These are phyloP conservation scores for Muscicapa striata DNA, from an alignment of 2,797 vertebrate species.

Conservation along the genomic window DNA sequence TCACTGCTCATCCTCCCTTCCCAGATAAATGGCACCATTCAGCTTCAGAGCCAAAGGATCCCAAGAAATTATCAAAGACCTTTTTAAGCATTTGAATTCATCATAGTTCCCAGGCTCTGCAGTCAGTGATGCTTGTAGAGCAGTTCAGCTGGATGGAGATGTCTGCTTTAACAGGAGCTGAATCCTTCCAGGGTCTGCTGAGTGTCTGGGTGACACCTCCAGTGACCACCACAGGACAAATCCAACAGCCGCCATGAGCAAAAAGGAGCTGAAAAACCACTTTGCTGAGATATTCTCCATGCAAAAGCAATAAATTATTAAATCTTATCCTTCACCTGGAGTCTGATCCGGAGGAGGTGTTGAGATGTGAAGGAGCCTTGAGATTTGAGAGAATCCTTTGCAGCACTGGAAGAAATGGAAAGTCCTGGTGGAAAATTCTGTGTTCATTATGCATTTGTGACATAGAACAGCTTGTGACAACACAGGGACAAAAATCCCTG, in stretches of 20 bases:
- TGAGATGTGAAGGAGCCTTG: not conserved
- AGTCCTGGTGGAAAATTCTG: not conserved
- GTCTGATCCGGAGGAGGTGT: not conserved
- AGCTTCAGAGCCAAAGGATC: not conserved
- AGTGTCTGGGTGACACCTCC: not conserved
- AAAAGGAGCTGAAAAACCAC: not conserved
- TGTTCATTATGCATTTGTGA: fast-evolving
- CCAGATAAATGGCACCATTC: not conserved
- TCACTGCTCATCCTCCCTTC: not conserved
- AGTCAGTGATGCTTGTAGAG: not conserved
- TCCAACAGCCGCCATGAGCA: fast-evolving
- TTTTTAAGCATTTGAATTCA: not conserved
- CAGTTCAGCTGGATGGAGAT: not conserved
- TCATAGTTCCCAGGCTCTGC: fast-evolving
- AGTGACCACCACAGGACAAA: not conserved
- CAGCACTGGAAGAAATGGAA: not conserved
- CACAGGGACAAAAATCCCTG: not conserved
- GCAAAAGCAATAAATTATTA: not conserved
- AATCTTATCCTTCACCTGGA: not conserved
- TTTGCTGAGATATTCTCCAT: not conserved
- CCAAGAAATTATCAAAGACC: fast-evolving
- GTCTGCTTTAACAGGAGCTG: not conserved
- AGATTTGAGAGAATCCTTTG: not conserved
- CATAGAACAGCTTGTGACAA: fast-evolving
- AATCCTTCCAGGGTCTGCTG: not conserved